Evolutionary conservation across 2,113 vertebrate species (phyloP), one percentile per base, ranked within the genome.

Genomic region (Microcebus murinus): DNA sequence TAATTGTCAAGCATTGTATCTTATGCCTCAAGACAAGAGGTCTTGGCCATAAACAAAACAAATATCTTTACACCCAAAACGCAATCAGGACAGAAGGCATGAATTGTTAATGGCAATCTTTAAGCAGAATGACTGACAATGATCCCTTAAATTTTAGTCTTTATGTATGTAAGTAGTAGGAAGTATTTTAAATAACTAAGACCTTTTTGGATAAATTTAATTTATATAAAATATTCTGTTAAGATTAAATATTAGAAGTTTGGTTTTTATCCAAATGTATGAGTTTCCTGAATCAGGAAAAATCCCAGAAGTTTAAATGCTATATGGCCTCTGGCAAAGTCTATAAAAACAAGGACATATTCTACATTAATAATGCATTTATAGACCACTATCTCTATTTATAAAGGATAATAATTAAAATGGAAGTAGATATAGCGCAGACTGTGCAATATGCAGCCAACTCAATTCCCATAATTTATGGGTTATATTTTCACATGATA

Each of bases 401-500:
- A 97, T 97, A 98, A 98, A 98, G 97, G 95, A 97, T 95, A 97
- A 97, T 52, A 97, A 95, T 97, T 97, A 98, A 97, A 98, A 94
- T 92, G 74, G 93, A 98, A 97, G 93, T 96, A 92, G 83, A 68
- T 93, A 97, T 98, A 98, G 97, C 96, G 98, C 67, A 97, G 93
- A 95, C 77, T 93, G 87, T 98, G 96, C 91, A 98, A 97, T 98
- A 98, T 93, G 91, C 94, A 98, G 96, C 91, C 96, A 98, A 96
- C 98, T 97, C 97, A 98, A 98, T 97, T 92, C 77, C 76, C 96
- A 83, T 97, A 98, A 98, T 98, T 98, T 98, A 98, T 98, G 94
- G 95, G 87, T 97, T 98, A 97, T 98, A 96, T 98, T 97, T 98
- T 98, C 85, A 48, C 84, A 93, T 95, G 88, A 97, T 98, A 89